Percentiles rank a stretch among this genome's conserved stretches.
Conservation (phyloP, 2,113 vertebrate species). For the Varanus salvator region DNA sequence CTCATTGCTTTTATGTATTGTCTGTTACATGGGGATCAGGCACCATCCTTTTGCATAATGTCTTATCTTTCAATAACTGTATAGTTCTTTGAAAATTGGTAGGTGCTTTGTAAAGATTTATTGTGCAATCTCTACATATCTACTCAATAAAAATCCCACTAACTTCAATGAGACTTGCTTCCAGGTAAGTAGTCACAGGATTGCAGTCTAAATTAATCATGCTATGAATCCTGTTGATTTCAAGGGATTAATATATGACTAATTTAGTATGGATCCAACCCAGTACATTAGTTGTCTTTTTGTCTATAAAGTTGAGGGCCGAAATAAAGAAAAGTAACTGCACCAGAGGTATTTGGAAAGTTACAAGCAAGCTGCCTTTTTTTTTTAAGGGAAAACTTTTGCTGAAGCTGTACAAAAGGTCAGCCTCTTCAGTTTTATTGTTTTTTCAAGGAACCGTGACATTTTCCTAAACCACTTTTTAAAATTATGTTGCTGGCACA, state of each 20-base stretch:
- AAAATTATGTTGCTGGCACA: constrained; percentile 9
- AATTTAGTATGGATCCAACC: not conserved
- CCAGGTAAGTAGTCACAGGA: not conserved
- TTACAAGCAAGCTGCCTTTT: constrained; percentile 23
- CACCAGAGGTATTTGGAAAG: constrained; percentile 42
- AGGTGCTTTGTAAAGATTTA: not conserved
- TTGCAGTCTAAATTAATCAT: not conserved
- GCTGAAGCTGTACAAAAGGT: constrained; percentile 51
- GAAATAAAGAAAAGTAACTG: not conserved
- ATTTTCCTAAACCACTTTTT: constrained; percentile 54
- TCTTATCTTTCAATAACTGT: not conserved
- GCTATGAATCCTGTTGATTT: not conserved
- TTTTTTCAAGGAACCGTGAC: constrained; percentile 51
- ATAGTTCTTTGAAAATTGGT: not conserved
- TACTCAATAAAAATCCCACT: not conserved
- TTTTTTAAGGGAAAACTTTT: constrained; percentile 33
- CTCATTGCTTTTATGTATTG: not conserved
- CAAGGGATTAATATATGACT: not conserved
- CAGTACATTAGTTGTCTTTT: not conserved
- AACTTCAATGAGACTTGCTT: not conserved
- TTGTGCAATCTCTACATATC: not conserved
- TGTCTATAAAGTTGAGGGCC: constrained; percentile 20
- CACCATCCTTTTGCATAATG: not conserved
- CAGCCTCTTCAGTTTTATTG: constrained; percentile 43
- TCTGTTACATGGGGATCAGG: not conserved